Evolutionary conservation across 2,797 vertebrate genomes (phyloP).

Genomic region (Nyctibius grandis): DNA sequence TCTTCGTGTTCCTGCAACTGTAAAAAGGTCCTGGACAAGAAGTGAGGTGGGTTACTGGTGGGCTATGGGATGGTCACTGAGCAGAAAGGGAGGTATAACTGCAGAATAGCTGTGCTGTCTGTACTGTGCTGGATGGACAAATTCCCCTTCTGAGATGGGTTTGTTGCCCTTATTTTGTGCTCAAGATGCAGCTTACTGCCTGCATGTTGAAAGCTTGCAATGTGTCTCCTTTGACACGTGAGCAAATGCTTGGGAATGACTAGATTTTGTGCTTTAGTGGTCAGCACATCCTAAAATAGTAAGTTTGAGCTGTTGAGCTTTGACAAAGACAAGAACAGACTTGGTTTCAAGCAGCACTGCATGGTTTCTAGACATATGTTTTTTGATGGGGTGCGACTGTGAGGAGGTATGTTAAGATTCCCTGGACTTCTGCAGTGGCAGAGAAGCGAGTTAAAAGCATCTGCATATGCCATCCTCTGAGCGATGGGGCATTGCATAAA

Average conservation of each 20-base stretch:
- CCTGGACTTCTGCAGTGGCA: neutral
- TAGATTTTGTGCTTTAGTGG: neutral
- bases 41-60: neutral
- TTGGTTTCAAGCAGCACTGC: neutral
- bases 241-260: neutral
- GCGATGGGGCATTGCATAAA: neutral
- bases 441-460: neutral
- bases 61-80: neutral
- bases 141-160: neutral
- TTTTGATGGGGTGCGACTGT: neutral
- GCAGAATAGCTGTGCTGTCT: neutral
- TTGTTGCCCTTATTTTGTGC: neutral
- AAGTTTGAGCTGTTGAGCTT: neutral
- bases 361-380: neutral
- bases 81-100: fast-evolving
- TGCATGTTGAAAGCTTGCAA: neutral
- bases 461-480: neutral
- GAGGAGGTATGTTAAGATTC: slow-evolving; percentile 9
- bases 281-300: neutral
- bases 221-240: neutral
- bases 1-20: neutral
- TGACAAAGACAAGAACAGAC: neutral
- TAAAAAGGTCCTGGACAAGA: neutral
- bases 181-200: neutral
- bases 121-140: neutral